A percentile compares a stretch with the other conserved stretches of the same genome.
Evolutionary conservation across 92 coral and sea anemone genomes (phyloP).

Genomic region (Bergia sp.): DNA sequence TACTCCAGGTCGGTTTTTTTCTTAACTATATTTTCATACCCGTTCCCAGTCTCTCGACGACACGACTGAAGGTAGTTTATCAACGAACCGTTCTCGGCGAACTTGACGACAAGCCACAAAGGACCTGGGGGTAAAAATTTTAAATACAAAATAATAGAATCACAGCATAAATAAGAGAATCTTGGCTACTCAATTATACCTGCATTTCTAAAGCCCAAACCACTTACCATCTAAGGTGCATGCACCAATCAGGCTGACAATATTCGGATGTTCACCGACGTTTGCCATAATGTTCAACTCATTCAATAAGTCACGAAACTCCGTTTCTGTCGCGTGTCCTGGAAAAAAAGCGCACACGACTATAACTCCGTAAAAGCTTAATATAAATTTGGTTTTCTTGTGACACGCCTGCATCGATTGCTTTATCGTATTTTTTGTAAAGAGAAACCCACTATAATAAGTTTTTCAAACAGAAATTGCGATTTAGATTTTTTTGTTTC

Average conservation of each 20-base stretch:
- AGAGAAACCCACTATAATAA: no score
- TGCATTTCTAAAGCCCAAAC: no score
- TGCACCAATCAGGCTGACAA: neutral
- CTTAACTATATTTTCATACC: slow-evolving; percentile 10
- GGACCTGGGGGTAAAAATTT: neutral
- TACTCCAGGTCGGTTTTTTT: neutral
- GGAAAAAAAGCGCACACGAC: no score
- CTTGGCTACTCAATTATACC: no score
- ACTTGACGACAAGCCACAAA: slow-evolving; percentile 33
- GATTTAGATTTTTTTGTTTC: no score
- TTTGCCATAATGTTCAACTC: slow-evolving; percentile 21
- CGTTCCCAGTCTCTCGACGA: neutral
- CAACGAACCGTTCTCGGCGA: slow-evolving; percentile 30
- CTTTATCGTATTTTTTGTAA: no score
- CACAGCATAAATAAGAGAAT: no score
- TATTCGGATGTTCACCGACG: neutral
- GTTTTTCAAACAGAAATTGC: no score
- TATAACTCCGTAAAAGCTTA: no score
- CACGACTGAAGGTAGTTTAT: slow-evolving; percentile 1
- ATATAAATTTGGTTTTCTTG: neutral
- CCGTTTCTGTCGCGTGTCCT: slow-evolving; percentile 20
- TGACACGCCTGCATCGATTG: no score
- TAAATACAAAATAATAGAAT: neutral
- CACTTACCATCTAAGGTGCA: no score
- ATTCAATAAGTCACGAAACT: slow-evolving; percentile 17